Conservation (phyloP, 2,888 invertebrate species). For the Timema cristinae region DNA sequence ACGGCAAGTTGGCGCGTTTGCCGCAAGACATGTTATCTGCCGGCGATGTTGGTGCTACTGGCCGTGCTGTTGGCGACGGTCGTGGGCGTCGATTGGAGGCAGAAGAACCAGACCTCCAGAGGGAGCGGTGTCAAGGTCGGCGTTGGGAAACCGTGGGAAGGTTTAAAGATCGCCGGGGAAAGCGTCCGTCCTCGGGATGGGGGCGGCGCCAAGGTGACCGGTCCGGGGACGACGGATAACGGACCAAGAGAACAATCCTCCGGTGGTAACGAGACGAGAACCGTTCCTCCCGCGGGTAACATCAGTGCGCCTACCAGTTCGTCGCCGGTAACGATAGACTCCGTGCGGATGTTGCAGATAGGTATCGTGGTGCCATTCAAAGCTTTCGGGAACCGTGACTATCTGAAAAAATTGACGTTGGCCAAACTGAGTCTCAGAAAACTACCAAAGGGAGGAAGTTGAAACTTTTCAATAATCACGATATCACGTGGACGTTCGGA, state of each 20-base stretch:
- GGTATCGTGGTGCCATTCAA: neutral
- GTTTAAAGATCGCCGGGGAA: neutral
- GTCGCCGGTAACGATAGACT: neutral
- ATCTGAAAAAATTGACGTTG: neutral
- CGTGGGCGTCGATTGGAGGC: neutral
- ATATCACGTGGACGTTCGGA: conserved; percentile 57
- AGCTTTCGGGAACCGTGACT: neutral
- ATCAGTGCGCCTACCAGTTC: neutral
- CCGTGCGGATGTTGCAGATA: neutral
- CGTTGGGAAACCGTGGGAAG: neutral
- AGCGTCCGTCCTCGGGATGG: neutral
- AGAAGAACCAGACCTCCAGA: neutral
- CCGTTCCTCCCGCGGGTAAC: neutral
- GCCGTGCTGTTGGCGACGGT: neutral
- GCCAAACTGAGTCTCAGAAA: conserved; percentile 47
- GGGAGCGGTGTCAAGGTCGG: neutral
- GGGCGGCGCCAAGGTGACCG: neutral
- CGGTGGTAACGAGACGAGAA: too few relatives aligned
- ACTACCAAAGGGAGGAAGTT: conserved; percentile 47
- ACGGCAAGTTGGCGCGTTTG: too few relatives aligned
- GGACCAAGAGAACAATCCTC: too few relatives aligned
- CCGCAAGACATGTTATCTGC: neutral
- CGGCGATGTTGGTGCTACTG: conserved; percentile 3
- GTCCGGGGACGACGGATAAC: too few relatives aligned
- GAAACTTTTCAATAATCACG: conserved; percentile 60